A percentile compares a stretch with the other conserved stretches of the same genome.
phyloP scores from a whole-genome alignment of 2,888 invertebrate genomes.

The Scotopteryx bipunctaria region DNA sequence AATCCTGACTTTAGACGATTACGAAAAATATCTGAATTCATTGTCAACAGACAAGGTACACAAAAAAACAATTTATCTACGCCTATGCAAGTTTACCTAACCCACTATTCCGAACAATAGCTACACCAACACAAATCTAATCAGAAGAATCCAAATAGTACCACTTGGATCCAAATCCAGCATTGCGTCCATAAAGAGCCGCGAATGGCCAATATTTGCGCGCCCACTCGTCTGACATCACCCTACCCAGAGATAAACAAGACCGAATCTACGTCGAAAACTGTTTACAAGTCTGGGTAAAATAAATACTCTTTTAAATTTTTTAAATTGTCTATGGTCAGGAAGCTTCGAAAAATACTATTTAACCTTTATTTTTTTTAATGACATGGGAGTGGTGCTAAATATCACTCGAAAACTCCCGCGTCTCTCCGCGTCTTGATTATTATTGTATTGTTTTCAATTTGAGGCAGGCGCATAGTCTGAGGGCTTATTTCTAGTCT shows the following conservation, averaged over 20 bases:
- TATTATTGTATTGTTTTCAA: too few species aligned
- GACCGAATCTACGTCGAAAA: constrained; percentile 9
- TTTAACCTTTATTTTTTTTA: too few species aligned
- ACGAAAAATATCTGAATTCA: too few species aligned
- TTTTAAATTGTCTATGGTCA: too few species aligned
- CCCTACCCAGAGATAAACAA: constrained; percentile 8
- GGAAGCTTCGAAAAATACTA: too few species aligned
- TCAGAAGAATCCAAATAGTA: constrained; percentile 13
- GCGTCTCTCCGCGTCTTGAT: too few species aligned
- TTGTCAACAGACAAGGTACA: not conserved
- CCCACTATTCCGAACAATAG: constrained; percentile 14
- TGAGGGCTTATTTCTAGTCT: too few species aligned
- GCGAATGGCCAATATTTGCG: constrained; percentile 36
- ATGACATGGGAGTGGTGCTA: too few species aligned
- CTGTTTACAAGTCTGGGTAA: not conserved
- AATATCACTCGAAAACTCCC: too few species aligned
- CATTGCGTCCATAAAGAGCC: constrained; percentile 21
- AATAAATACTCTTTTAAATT: not conserved
- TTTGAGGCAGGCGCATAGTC: too few species aligned
- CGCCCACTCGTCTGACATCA: constrained; percentile 36
- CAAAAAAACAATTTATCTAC: not conserved
- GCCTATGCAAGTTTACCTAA: not conserved
- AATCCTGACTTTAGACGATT: too few species aligned
- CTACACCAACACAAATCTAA: constrained; percentile 25
- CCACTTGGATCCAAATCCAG: constrained; percentile 21